Percentiles rank a stretch among this genome's conserved stretches.
Evolutionary conservation across 2,797 vertebrate species (phyloP).

Genomic region (Typhlichthys eigenmanni): DNA sequence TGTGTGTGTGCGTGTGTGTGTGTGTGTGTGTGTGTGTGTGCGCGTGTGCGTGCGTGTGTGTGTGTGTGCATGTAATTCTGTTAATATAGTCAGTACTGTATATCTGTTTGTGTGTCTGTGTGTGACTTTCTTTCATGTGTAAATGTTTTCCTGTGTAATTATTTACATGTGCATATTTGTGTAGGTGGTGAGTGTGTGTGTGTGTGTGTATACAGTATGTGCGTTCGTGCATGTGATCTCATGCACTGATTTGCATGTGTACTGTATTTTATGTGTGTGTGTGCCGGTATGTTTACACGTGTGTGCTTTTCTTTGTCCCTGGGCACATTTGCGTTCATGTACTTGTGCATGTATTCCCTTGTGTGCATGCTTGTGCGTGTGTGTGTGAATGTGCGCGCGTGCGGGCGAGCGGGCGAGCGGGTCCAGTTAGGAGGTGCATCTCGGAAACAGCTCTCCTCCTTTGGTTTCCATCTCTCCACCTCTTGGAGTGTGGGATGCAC

Average conservation of each 20-base stretch:
- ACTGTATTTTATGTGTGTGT: background rate
- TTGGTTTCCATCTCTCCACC: conserved; percentile 62
- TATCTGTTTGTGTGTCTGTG: background rate
- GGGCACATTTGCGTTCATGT: background rate
- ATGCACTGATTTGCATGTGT: background rate
- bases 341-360: conserved; percentile 29
- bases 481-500: conserved; percentile 68
- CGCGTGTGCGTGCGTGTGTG: background rate
- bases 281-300: background rate
- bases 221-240: background rate
- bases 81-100: no score
- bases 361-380: background rate
- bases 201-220: background rate
- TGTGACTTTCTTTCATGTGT: background rate
- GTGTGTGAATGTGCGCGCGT: conserved; percentile 3
- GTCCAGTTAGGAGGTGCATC: conserved; percentile 52
- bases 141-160: background rate
- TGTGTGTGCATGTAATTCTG: no score
- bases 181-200: background rate
- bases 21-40: background rate
- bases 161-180: background rate
- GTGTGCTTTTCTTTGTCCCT: background rate
- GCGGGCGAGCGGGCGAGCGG: conserved; percentile 7
- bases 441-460: conserved; percentile 51
- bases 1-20: background rate